Evolutionary conservation across 2,797 vertebrate species (phyloP), one percentile per base, ranked within the genome.

Genomic region (Brachyrhaphis roseni): DNA sequence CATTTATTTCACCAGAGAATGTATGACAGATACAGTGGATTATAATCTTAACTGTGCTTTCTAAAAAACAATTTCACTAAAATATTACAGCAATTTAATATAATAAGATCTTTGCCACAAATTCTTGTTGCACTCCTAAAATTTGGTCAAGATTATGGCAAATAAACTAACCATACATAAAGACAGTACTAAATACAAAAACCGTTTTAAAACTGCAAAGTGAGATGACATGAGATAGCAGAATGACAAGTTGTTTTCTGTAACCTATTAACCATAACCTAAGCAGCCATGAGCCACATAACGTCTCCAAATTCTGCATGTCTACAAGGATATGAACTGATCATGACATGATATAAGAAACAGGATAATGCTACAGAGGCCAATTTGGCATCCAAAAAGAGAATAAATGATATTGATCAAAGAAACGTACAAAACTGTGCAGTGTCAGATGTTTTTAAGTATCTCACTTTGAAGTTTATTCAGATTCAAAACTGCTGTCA

Each of bases 401-500:
- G 64, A 68, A 68, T 66, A 66, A 39, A 66, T 66, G 6, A 62
- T 23, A 66, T 26, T n/a, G n/a, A 59, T 59, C 55, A 59, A 59
- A 59, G 55, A 59, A 13, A 59, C 31, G 11, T 31, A 59, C n/a
- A 59, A 59, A 59, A 59, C 55, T 28, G 12, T 59, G 55, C n/a
- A 59, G n/a, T 59, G n/a, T 59, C 55, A 59, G 55, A 59, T 59
- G 39, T 26, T 41, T 68, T 41, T 68, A 68, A n/a, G 66, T n/a
- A 70, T 13, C 4, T 13, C 13, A 70, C 66, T 7, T 26, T 70
- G 23, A 70, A 64, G 59, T 64, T 64, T 64, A 36, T 64, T 34
- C 34, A 55, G 26, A 81, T 74, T 46, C 47, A 74, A 78, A 70
- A 79, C 13, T 55, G 31, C 13, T 47, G 11, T 59, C 7, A n/a